A percentile compares a stretch with the other conserved stretches of the same genome.
Conservation (phyloP, 2,797 vertebrate species). For the Acrossocheilus fasciatus region DNA sequence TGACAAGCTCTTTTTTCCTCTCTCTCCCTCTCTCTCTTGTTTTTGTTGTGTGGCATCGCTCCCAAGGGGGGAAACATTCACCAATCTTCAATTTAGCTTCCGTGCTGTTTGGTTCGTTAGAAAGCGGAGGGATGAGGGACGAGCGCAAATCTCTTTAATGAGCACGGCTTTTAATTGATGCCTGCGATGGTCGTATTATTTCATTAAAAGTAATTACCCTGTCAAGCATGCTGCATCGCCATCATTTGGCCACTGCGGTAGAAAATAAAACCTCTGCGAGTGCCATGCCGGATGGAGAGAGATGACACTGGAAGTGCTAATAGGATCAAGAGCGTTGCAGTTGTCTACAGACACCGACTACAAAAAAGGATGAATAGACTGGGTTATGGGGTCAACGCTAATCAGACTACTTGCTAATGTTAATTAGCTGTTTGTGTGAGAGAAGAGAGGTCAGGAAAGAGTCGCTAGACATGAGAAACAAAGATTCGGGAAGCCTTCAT, state of each 20-base stretch:
- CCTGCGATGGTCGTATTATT: conserved; percentile 79
- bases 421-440: conserved; percentile 28
- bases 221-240: conserved; percentile 75
- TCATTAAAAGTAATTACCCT: conserved; percentile 83
- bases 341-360: neutral
- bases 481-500: conserved; percentile 8
- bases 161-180: conserved; percentile 82
- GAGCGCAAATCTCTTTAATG: conserved; percentile 72
- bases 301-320: conserved; percentile 73
- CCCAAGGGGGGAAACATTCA: conserved; percentile 67
- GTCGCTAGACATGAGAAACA: conserved; percentile 17
- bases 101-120: conserved; percentile 75
- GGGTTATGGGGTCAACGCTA: neutral
- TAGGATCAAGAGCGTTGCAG: conserved; percentile 58
- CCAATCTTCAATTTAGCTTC: conserved; percentile 70
- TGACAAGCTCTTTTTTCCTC: conserved; percentile 2
- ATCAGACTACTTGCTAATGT: conserved; percentile 14
- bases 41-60: conserved; percentile 63
- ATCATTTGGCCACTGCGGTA: conserved; percentile 74
- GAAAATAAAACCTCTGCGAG: conserved; percentile 72
- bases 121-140: conserved; percentile 73
- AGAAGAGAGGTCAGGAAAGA: conserved; percentile 5
- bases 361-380: conserved; percentile 21
- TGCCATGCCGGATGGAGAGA: conserved; percentile 67
- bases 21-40: conserved; percentile 37